Base-by-base conservation (phyloP, 1,140 invertebrate genomes). In the Aphidius gifuensis region DNA sequence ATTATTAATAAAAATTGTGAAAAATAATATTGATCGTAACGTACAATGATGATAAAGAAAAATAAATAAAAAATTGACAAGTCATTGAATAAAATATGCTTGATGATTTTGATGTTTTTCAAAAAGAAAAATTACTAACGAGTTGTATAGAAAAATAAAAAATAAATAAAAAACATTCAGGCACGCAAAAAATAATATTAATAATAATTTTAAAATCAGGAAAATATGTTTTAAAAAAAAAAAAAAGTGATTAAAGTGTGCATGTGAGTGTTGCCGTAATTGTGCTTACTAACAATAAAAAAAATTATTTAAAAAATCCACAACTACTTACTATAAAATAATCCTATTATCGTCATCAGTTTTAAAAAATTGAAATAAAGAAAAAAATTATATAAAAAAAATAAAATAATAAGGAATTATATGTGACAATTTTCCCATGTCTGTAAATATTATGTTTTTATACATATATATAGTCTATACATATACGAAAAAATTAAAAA, bases 391-490 rank as follows among this genome's bases (percentile, higher is more conserved):
- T 48, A 51, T 43, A 42, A 49, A 47, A 40, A 42, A 49, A 47
- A 40, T 40, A 11, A 16, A 51, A 40, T 42, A 51, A 51, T 6
- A 38, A 45, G 45, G 44, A 51, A 56, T 46, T 23, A 51, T 68
- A 43, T 61, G 71, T 71, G 67, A 67, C 70, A 71, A 74, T 74
- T 69, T 70, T 74, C 73, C 71, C 67, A 71, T 75, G 71, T 79
- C 75, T 77, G 79, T 80, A 80, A 76, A 80, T 80, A 80, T 80
- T 80, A 77, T 78, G 77, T 79, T 80, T 80, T 76, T 80, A 78
- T 78, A 80, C 78, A 73, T 69, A 74, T 69, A 74, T 71, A 65
- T 53, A 67, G 68, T 68, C 49, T 39, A 69, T 62, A 32, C 23
- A 4, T 39, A 69, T 62, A 32, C 23, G 23, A 32, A 32, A 32